Percentiles rank a stretch among this genome's conserved stretches.
These are phyloP conservation scores for Perdita meconis DNA, from an alignment of 2,888 invertebrate genomes.

Conservation along the genomic window DNA sequence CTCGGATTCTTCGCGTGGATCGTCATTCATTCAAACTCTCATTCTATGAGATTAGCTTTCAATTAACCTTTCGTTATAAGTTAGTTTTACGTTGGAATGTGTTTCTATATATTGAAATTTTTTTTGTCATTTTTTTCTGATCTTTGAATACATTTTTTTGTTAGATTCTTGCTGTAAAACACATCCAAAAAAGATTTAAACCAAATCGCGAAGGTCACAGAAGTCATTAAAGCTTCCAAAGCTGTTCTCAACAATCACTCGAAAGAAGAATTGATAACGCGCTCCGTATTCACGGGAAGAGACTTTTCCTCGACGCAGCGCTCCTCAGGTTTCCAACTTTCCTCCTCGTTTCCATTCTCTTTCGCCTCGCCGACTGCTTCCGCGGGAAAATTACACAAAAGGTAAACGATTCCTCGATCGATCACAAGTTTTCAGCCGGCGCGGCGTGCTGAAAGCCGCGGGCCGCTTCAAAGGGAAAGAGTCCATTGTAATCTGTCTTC, in stretches of 20 bases:
- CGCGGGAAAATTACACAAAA: slow-evolving; percentile 3
- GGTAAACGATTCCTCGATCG: slow-evolving; percentile 2
- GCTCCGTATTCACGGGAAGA: neutral
- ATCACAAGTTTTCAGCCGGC: neutral
- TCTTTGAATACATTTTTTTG: too few relatives aligned
- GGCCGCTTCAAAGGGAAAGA: neutral
- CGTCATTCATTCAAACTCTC: too few relatives aligned
- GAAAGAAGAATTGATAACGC: slow-evolving; percentile 6
- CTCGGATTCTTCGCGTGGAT: too few relatives aligned
- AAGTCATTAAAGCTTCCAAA: too few relatives aligned
- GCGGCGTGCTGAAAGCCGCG: neutral
- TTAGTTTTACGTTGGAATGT: too few relatives aligned
- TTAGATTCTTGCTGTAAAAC: neutral
- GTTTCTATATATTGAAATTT: too few relatives aligned
- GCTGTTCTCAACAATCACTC: neutral
- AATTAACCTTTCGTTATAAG: too few relatives aligned
- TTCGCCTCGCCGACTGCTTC: neutral
- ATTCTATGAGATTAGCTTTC: too few relatives aligned
- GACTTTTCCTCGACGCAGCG: neutral
- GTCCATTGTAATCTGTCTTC: slow-evolving; percentile 12
- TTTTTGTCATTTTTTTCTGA: too few relatives aligned
- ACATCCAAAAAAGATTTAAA: too few relatives aligned
- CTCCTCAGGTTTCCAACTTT: neutral
- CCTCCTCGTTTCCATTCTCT: neutral
- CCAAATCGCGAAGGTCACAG: too few relatives aligned